Percentiles rank a stretch among this genome's conserved stretches.
phyloP scores from a whole-genome alignment of 2,797 vertebrate species.

The Streptopelia turtur region DNA sequence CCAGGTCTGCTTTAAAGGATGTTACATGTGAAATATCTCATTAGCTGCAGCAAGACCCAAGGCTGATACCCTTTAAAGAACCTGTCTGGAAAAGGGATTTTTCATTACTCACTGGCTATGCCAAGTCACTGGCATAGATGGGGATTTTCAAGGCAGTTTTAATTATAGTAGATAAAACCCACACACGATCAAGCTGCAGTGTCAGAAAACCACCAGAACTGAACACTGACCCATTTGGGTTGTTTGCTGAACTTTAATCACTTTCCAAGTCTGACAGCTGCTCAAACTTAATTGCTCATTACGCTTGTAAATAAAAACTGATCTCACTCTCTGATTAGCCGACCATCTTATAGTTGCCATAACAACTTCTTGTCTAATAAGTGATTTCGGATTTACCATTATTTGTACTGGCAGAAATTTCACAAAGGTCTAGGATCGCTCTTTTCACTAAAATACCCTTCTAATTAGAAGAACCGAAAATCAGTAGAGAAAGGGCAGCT shows the following conservation, averaged over 20 bases:
- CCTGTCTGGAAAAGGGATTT: not conserved
- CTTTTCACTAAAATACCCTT: constrained; percentile 60
- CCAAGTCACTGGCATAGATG: not conserved
- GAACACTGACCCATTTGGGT: constrained; percentile 55
- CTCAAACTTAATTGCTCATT: constrained; percentile 74
- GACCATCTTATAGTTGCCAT: constrained; percentile 67
- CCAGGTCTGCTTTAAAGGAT: not conserved
- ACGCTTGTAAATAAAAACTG: constrained; percentile 73
- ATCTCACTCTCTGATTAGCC: constrained; percentile 70
- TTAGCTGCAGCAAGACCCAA: not conserved
- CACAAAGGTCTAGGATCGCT: constrained; percentile 64
- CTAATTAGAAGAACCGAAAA: constrained; percentile 50
- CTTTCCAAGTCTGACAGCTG: constrained; percentile 69
- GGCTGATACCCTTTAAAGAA: not conserved
- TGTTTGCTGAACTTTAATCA: constrained; percentile 71
- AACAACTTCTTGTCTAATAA: constrained; percentile 70
- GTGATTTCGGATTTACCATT: constrained; percentile 66
- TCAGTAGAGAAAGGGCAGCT: constrained; percentile 54
- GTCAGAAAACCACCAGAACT: constrained; percentile 52
- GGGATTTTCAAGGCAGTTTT: constrained; percentile 47
- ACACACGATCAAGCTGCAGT: constrained; percentile 22
- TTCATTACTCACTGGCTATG: not conserved
- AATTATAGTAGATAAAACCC: constrained; percentile 44
- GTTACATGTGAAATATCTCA: not conserved
- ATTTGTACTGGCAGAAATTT: constrained; percentile 63